Evolutionary conservation across 2,113 vertebrate genomes (phyloP).

Genomic region (Protobothrops flavoviridis): DNA sequence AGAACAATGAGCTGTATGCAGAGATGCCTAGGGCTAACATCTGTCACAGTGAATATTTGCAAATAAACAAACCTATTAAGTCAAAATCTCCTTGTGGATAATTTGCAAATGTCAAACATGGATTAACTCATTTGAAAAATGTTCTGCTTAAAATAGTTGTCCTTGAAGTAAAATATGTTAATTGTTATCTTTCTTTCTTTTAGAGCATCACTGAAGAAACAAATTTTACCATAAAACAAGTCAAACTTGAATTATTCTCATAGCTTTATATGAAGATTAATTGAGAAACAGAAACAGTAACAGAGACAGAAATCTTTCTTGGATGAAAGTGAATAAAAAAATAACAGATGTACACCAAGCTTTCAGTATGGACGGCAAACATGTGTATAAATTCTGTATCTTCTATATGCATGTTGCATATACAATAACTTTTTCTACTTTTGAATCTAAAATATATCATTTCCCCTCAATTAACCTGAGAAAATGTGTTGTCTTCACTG

Average conservation of each 20-base stretch:
- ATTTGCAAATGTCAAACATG: conserved; percentile 15
- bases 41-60: conserved; percentile 10
- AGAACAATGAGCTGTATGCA: not conserved
- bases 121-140: conserved; percentile 23
- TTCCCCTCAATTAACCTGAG: not conserved
- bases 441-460: not conserved
- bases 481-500: not conserved
- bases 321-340: not conserved
- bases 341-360: not conserved
- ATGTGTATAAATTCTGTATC: not conserved
- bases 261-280: not conserved
- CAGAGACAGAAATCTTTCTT: not conserved
- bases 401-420: not conserved
- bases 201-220: not conserved
- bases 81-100: conserved; percentile 20
- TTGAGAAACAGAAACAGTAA: conserved; percentile 1
- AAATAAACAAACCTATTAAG: conserved; percentile 32
- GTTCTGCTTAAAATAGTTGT: conserved; percentile 14
- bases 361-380: not conserved
- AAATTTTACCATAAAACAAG: conserved; percentile 1
- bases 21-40: conserved; percentile 9
- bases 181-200: conserved; percentile 7
- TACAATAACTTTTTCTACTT: not conserved
- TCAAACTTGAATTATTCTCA: conserved; percentile 5
- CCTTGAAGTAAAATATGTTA: not conserved